Evolutionary conservation across 2,113 vertebrate species (phyloP).

Genomic region (Rissa tridactyla): DNA sequence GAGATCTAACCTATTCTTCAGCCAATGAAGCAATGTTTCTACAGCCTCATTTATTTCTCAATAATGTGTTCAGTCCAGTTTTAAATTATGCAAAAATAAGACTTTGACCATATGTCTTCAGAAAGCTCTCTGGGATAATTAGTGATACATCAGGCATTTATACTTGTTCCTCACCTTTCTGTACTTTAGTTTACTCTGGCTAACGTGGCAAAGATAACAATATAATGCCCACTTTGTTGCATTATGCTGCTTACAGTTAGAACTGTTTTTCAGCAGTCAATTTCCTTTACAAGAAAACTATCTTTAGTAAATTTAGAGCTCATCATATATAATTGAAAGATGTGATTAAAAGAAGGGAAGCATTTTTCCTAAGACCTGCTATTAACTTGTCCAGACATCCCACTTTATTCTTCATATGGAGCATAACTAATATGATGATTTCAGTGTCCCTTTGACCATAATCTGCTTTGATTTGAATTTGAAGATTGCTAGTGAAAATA

Average conservation of each 20-base stretch:
- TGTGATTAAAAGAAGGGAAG: conserved; percentile 25
- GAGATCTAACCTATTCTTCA: background rate
- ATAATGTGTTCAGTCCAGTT: background rate
- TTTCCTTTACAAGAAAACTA: background rate
- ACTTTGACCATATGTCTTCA: background rate
- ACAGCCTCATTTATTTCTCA: background rate
- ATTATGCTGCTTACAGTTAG: background rate
- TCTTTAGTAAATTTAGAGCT: conserved; percentile 12
- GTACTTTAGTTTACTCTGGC: background rate
- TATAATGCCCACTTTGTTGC: background rate
- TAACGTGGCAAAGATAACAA: background rate
- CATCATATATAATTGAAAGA: conserved; percentile 16
- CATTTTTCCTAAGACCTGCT: background rate
- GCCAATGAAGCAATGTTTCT: background rate
- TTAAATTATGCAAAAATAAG: background rate
- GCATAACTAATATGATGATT: conserved; percentile 52
- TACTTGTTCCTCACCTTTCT: background rate
- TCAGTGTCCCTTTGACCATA: conserved; percentile 27
- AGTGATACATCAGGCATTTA: background rate
- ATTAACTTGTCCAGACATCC: conserved; percentile 30
- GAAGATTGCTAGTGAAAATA: background rate
- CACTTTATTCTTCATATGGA: conserved; percentile 19
- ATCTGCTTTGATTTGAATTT: conserved; percentile 20
- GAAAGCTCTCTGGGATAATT: background rate
- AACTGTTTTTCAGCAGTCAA: background rate